Base-by-base conservation (phyloP, 2,113 vertebrate genomes). In the Eulacestoma nigropectus region DNA sequence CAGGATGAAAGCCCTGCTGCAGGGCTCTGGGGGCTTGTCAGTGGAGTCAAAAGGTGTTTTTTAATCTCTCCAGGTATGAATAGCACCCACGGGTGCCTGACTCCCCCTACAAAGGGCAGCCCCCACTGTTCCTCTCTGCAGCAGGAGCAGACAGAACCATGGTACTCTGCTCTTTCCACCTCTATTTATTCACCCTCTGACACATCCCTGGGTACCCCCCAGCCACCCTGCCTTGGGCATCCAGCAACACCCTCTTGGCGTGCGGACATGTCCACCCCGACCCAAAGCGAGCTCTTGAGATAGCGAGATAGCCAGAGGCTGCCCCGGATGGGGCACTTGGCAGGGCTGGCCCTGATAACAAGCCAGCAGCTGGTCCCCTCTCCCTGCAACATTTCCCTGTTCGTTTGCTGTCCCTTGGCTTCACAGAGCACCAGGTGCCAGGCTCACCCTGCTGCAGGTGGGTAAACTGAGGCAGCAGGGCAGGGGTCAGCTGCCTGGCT, bases 401-500 rank as follows among this genome's bases (percentile, higher is more conserved):
- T 35, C 64, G 26, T 47, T 67, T 87, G 37, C n/a, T 75, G 69
- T 59, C 56, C 72, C 74, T 35, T 75, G 72, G 89, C 91, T 73
- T 26, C 75, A 44, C 0, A 0, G 53, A 35, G 44, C 21, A 4
- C 19, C 5, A 5, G 64, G 17, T 41, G 49, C 70, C 4, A 1
- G 50, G 44, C 62, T 91, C 46, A 57, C 32, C 89, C 52, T 15
- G 57, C 79, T 56, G 63, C 93, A 41, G 59, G 56, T 75, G 74
- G 84, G 87, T 85, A 96, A 94, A 97, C 75, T 87, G 79, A 94
- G 94, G 93, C 75, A 82, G 84, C 68, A 84, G 87, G 87, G 73
- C 87, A 86, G 39, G 64, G 72, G 87, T 59, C 90, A 87, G 85
- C 57, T 84, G 82, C 42, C 32, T 1, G 5, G 74, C 53, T 93